Evolutionary conservation across 2,113 vertebrate species (phyloP).

Genomic region (Bungarus multicinctus): DNA sequence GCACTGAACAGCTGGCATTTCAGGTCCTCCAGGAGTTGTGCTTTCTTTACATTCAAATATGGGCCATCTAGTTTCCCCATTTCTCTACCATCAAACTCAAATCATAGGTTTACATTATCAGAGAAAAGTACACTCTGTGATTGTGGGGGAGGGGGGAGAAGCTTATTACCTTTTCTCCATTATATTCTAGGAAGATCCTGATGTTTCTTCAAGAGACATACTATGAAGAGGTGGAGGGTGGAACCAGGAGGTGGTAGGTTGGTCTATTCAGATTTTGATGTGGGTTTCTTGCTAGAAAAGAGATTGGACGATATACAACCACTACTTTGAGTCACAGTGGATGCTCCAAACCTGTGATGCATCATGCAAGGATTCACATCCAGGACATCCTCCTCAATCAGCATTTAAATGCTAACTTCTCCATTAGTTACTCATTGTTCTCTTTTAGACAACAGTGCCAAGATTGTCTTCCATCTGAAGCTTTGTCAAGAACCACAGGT

Average conservation of each 20-base stretch:
- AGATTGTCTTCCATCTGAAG: background rate
- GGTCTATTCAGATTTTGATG: background rate
- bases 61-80: too few species aligned
- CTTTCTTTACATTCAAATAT: background rate
- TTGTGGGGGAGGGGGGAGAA: background rate
- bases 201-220: background rate
- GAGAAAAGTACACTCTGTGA: background rate
- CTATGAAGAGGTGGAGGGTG: conserved; percentile 11
- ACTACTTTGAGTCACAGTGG: conserved; percentile 13
- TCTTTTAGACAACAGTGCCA: background rate
- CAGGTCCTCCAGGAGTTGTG: background rate
- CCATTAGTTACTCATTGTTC: background rate
- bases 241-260: background rate
- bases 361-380: background rate
- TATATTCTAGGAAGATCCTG: background rate
- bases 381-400: background rate
- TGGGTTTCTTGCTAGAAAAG: background rate
- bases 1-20: background rate
- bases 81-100: background rate
- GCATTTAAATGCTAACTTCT: conserved; percentile 22
- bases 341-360: background rate
- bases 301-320: background rate
- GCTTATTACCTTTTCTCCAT: background rate
- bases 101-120: background rate
- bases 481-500: background rate